These are phyloP conservation scores for Galagoides demidoff DNA, from an alignment of 2,797 vertebrate species.

Conservation along the genomic window DNA sequence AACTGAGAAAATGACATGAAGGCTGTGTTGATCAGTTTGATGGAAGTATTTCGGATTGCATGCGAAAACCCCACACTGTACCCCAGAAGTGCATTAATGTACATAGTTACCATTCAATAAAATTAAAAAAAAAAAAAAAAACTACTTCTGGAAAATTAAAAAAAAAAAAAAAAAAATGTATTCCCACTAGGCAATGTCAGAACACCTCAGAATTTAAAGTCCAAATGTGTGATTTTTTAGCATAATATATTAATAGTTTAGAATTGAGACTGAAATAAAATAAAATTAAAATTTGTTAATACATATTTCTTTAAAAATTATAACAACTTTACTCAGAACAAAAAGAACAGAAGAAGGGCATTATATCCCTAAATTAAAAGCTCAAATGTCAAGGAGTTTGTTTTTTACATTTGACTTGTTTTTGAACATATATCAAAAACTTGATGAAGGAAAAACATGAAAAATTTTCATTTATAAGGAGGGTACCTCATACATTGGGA, in stretches of 20 bases:
- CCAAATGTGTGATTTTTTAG: background rate
- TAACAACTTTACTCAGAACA: background rate
- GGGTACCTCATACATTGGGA: background rate
- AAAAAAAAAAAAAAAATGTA: background rate
- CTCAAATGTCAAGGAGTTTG: background rate
- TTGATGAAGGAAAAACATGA: background rate
- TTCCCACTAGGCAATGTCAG: background rate
- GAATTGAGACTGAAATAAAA: background rate
- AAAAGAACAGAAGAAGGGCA: background rate
- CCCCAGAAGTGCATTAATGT: too few relatives aligned
- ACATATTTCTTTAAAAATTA: background rate
- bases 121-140: too few relatives aligned
- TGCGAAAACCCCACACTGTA: too few relatives aligned
- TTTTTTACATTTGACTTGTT: conserved; percentile 44
- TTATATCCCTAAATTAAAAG: background rate
- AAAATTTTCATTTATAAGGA: background rate
- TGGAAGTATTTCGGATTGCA: too few relatives aligned
- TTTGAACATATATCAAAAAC: conserved; percentile 32
- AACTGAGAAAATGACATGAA: too few relatives aligned
- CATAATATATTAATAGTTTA: background rate
- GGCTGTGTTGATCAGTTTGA: too few relatives aligned
- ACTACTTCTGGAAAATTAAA: too few relatives aligned
- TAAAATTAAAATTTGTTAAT: background rate
- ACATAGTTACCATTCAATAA: too few relatives aligned
- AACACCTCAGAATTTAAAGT: background rate